phyloP scores from a whole-genome alignment of 2,888 invertebrate genomes.

The Eristalis pertinax region DNA sequence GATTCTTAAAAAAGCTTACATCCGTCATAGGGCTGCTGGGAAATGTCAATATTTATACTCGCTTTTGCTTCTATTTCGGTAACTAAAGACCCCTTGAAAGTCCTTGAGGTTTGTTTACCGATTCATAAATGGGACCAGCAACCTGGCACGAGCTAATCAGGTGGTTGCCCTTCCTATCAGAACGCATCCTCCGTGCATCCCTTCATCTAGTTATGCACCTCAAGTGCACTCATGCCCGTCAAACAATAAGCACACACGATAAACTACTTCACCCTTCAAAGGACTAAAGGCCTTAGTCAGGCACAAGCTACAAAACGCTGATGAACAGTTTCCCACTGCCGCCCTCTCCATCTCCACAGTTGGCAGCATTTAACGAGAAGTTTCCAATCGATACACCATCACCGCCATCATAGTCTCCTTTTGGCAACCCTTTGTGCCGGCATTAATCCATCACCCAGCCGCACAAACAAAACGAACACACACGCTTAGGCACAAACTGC shows the following conservation, averaged over 20 bases:
- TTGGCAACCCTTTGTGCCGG: constrained; percentile 7
- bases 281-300: neutral
- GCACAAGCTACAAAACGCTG: neutral
- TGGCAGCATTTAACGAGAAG: neutral
- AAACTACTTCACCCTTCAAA: neutral
- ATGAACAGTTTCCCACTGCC: neutral
- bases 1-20: too few species aligned
- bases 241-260: neutral
- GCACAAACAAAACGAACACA: neutral
- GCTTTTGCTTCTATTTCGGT: too few species aligned
- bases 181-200: neutral
- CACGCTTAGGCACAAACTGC: neutral
- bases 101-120: too few species aligned
- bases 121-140: too few species aligned
- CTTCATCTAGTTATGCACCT: neutral
- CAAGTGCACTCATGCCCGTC: neutral
- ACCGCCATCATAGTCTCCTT: neutral
- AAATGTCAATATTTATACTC: too few species aligned
- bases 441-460: constrained; percentile 39
- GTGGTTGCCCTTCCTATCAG: neutral
- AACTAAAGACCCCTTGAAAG: too few species aligned
- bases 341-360: neutral
- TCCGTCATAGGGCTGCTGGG: too few species aligned
- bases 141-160: neutral
- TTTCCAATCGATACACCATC: neutral